Base-by-base conservation (phyloP, 2,888 invertebrate species). In the Matsumyia berberina region DNA sequence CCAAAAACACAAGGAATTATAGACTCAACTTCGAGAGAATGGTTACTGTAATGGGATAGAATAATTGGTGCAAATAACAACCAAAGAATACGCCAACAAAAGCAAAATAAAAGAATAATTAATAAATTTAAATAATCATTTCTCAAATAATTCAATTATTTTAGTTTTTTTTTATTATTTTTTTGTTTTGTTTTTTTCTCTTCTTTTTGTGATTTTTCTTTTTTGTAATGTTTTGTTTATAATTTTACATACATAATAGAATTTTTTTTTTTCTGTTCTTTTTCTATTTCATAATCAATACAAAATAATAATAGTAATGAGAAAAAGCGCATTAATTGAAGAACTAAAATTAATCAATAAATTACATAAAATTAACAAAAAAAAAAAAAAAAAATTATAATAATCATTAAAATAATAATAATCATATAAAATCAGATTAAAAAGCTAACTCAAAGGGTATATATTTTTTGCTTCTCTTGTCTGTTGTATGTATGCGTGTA, bases 261-360 rank as follows among this genome's bases (percentile, higher is more conserved):
- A 53, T 24, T 82, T 80, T 69, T 86, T 24, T 82, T 80, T 69
- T 86, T 86, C 78, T 69, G 73, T 81, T 80, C 39, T 70, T 70
- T 67, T 78, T 82, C 76, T 86, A 72, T 79, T 81, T 69, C 53
- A 73, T 80, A 80, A 53, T 81, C 72, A 77, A 81, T 86, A 86
- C 78, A 86, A 86, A 87, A 87, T 86, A 80, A 83, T 79, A 86
- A 87, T 82, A 77, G 72, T 83, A 86, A 81, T 74, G 82, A 87
- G 79, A 83, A 72, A 86, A 87, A 81, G 81, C 82, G 82, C 82
- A 87, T 87, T 86, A 87, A 86, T 86, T 86, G 76, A 83, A 86
- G 74, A 87, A 87, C 87, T 87, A 87, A 87, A 87, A 87, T 87
- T 87, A 87, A 86, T 86, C 70, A 87, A 87, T 87, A 87, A 87